These are phyloP conservation scores for Agonopterix arenella DNA, from an alignment of 2,888 invertebrate species.

Conservation along the genomic window DNA sequence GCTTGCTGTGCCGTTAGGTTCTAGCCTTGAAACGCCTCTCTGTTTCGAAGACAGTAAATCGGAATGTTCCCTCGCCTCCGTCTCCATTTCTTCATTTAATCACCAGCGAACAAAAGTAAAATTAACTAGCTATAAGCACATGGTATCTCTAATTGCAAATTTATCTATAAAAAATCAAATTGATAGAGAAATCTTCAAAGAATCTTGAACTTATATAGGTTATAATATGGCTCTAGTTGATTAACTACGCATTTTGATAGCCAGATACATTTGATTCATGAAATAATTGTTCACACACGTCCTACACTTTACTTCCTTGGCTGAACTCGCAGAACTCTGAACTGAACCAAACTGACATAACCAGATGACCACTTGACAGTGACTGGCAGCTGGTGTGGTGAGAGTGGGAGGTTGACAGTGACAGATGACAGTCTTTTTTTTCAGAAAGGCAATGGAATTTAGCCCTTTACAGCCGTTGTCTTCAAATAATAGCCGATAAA, in stretches of 20 bases:
- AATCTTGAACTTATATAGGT: background rate
- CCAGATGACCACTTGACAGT: too few relatives aligned
- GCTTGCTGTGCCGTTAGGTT: constrained; percentile 12
- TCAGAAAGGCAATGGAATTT: too few relatives aligned
- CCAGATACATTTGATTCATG: constrained; percentile 1
- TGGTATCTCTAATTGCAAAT: constrained; percentile 4
- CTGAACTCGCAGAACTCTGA: too few relatives aligned
- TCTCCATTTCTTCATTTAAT: constrained; percentile 31
- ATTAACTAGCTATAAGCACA: constrained; percentile 6
- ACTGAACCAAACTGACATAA: too few relatives aligned
- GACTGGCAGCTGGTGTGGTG: too few relatives aligned
- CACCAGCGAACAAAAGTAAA: background rate
- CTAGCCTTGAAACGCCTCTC: constrained; percentile 33
- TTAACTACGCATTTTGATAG: constrained; percentile 6
- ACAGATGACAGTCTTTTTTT: too few relatives aligned
- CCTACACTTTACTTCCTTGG: too few relatives aligned
- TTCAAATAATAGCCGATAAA: too few relatives aligned
- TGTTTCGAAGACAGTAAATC: constrained; percentile 40
- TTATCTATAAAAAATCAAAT: constrained; percentile 1
- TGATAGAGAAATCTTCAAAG: background rate
- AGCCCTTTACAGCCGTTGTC: too few relatives aligned
- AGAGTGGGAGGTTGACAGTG: too few relatives aligned
- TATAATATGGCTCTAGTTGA: background rate
- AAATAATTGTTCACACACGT: constrained; percentile 1
- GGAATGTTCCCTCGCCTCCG: constrained; percentile 45